Evolutionary conservation across 1,140 invertebrate genomes (phyloP).

Genomic region (Psilanteris sp.): DNA sequence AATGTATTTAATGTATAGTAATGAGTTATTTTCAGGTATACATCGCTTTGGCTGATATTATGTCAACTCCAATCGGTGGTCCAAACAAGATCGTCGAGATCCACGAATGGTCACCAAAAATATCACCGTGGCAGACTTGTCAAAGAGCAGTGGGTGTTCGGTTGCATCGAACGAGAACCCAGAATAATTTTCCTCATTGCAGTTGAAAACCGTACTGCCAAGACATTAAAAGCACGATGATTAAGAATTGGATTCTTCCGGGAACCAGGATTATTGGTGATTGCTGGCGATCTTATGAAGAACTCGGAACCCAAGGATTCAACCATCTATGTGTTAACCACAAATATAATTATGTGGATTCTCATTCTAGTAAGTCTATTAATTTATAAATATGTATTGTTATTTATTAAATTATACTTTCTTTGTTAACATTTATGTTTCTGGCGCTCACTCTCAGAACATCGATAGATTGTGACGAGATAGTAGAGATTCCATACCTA

Average conservation of each 20-base stretch:
- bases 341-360: conserved; percentile 1
- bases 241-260: neutral
- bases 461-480: neutral
- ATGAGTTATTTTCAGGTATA: no score
- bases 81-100: no score
- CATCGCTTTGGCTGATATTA: no score
- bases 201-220: neutral
- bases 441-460: neutral
- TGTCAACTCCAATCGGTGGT: no score
- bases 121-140: no score
- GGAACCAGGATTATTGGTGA: neutral
- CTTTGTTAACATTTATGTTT: neutral
- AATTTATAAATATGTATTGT: no score
- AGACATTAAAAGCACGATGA: neutral
- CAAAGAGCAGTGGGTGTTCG: no score
- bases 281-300: neutral
- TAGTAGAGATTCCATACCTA: neutral
- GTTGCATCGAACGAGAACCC: neutral
- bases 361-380: neutral
- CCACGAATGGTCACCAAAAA: no score
- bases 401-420: neutral
- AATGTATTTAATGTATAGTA: no score
- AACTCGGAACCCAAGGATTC: neutral
- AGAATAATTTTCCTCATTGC: neutral
- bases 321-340: neutral